Evolutionary conservation across 2,113 vertebrate genomes (phyloP).

Genomic region (Antechinus flavipes): DNA sequence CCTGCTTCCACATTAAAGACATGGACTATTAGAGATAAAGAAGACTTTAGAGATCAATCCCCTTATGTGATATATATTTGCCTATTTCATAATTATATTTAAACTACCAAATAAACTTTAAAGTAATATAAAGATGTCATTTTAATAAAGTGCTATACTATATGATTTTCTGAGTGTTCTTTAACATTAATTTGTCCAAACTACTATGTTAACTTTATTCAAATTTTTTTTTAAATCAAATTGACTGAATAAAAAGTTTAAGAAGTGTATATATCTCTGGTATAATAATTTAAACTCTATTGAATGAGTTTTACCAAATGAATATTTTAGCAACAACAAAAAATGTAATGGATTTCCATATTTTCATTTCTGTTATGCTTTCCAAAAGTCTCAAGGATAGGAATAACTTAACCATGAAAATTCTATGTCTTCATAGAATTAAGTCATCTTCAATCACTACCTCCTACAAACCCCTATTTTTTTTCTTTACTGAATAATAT

Average conservation of each 20-base stretch:
- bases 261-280: constrained; percentile 14
- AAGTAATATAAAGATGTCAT: neutral
- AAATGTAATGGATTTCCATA: constrained; percentile 10
- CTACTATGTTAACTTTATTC: neutral
- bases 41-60: neutral
- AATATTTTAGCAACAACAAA: neutral
- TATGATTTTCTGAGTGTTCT: neutral
- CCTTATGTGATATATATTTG: neutral
- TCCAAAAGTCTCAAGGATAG: neutral
- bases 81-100: neutral
- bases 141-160: neutral
- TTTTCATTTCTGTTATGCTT: constrained; percentile 20
- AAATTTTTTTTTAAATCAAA: neutral
- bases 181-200: neutral
- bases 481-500: neutral
- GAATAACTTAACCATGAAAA: neutral
- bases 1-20: neutral
- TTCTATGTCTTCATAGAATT: neutral
- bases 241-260: constrained; percentile 3
- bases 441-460: neutral
- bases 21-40: neutral
- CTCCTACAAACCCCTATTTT: neutral
- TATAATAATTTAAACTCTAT: constrained; percentile 6
- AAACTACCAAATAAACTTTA: neutral
- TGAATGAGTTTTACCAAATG: constrained; percentile 1